A percentile compares a stretch with the other conserved stretches of the same genome.
These are phyloP conservation scores for Siderastrea radians DNA, from an alignment of 92 coral and sea anemone species.

Conservation along the genomic window DNA sequence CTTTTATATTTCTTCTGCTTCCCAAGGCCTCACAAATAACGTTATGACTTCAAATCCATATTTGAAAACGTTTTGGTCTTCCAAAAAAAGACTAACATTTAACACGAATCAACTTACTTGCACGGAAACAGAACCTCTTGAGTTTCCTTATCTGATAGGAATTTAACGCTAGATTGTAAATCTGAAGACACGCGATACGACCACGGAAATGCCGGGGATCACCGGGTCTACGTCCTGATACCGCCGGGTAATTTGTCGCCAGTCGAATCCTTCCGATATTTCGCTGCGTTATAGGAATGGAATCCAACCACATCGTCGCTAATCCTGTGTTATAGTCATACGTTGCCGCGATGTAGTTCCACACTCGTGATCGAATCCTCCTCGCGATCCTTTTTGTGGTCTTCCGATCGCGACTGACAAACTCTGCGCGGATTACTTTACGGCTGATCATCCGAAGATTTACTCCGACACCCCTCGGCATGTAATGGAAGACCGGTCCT, in stretches of 20 bases:
- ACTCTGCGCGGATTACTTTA: constrained; percentile 59
- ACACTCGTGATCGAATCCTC: constrained; percentile 58
- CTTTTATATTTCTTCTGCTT: too few relatives aligned
- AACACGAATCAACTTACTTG: constrained; percentile 34
- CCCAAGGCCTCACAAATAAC: too few relatives aligned
- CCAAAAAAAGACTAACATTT: neutral
- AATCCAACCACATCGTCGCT: constrained; percentile 75
- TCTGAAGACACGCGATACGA: constrained; percentile 72
- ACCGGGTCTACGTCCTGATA: constrained; percentile 71
- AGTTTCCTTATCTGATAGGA: constrained; percentile 71
- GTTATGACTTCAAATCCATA: too few relatives aligned
- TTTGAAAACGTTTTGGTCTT: too few relatives aligned
- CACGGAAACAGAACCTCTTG: constrained; percentile 70
- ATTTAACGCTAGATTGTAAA: constrained; percentile 72
- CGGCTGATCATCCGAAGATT: constrained; percentile 66
- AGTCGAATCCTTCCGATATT: constrained; percentile 70
- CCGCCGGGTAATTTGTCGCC: constrained; percentile 76
- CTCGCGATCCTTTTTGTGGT: constrained; percentile 34
- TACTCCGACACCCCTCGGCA: constrained; percentile 70
- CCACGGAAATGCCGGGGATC: constrained; percentile 79
- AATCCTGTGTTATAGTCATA: constrained; percentile 62
- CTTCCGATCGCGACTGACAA: constrained; percentile 63
- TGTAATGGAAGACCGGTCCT: constrained; percentile 80
- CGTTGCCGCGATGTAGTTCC: constrained; percentile 84
- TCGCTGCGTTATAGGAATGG: constrained; percentile 70